A percentile compares a stretch with the other conserved stretches of the same genome.
Conservation (phyloP, 2,113 vertebrate species). For the Tetrax tetrax region DNA sequence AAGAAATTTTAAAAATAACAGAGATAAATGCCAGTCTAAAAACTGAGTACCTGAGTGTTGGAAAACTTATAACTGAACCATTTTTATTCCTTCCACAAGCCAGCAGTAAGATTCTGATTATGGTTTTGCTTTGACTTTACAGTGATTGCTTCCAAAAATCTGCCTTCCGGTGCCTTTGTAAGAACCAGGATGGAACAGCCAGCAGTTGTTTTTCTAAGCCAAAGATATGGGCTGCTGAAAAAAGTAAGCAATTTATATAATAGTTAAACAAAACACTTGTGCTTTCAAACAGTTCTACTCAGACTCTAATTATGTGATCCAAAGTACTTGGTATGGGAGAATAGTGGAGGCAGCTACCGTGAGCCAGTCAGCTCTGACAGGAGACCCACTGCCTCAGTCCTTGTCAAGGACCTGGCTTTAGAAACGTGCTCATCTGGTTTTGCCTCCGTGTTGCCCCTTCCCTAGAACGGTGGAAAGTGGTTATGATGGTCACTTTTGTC, state of each 20-base stretch:
- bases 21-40: background rate
- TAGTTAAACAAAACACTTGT: background rate
- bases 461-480: too few relatives aligned
- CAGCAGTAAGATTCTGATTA: background rate
- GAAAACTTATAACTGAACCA: background rate
- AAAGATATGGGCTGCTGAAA: background rate
- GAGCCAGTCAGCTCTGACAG: background rate
- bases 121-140: background rate
- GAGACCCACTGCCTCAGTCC: background rate
- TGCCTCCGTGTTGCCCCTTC: too few relatives aligned
- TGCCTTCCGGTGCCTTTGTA: background rate
- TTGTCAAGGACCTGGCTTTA: background rate
- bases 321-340: background rate
- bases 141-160: background rate
- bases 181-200: background rate
- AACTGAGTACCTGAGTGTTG: background rate
- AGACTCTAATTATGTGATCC: background rate
- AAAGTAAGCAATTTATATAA: background rate
- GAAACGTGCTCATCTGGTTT: background rate
- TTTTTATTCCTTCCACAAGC: background rate
- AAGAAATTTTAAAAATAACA: background rate
- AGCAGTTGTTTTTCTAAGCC: background rate
- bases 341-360: background rate
- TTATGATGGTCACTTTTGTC: too few relatives aligned
- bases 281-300: background rate